phyloP scores from a whole-genome alignment of 2,797 vertebrate genomes.

The Notolabrus celidotus region DNA sequence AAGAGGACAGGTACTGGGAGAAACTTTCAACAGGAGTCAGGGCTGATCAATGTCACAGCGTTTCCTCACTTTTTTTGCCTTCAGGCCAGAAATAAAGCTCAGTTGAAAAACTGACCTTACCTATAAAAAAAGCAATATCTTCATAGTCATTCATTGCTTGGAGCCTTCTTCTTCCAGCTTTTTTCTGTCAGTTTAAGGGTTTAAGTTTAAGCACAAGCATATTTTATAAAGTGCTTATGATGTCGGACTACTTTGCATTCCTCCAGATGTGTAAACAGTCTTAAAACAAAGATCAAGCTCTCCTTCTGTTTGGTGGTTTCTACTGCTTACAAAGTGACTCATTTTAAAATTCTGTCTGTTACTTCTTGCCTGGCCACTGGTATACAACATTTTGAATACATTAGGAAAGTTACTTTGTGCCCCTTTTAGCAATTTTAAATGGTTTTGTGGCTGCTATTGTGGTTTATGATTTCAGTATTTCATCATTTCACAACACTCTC shows the following conservation, averaged over 20 bases:
- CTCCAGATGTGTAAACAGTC: conserved; percentile 14
- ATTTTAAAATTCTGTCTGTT: conserved; percentile 1
- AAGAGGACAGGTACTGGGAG: conserved; percentile 3
- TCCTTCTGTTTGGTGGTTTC: conserved; percentile 1
- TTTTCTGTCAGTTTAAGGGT: conserved; percentile 27
- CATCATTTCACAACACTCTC: background rate
- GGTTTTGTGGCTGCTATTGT: background rate
- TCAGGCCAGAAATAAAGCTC: conserved; percentile 27
- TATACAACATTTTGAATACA: conserved; percentile 8
- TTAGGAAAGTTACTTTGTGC: conserved; percentile 13
- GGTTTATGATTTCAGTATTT: conserved; percentile 2
- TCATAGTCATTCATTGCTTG: conserved; percentile 32
- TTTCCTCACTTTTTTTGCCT: conserved; percentile 34
- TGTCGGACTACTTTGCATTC: conserved; percentile 33
- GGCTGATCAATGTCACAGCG: conserved; percentile 39
- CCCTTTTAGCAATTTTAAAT: background rate
- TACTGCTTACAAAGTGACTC: conserved; percentile 10
- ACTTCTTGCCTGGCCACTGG: background rate
- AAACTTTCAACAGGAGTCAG: conserved; percentile 26
- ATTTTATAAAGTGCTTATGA: conserved; percentile 25
- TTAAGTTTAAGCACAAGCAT: conserved; percentile 22
- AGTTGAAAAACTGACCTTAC: conserved; percentile 54
- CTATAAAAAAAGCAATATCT: conserved; percentile 41
- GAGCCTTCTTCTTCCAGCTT: conserved; percentile 11
- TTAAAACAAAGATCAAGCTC: conserved; percentile 27